A percentile compares a stretch with the other conserved stretches of the same genome.
These are phyloP conservation scores for Cyaniris semiargus DNA, from an alignment of 2,888 invertebrate species.

Conservation along the genomic window DNA sequence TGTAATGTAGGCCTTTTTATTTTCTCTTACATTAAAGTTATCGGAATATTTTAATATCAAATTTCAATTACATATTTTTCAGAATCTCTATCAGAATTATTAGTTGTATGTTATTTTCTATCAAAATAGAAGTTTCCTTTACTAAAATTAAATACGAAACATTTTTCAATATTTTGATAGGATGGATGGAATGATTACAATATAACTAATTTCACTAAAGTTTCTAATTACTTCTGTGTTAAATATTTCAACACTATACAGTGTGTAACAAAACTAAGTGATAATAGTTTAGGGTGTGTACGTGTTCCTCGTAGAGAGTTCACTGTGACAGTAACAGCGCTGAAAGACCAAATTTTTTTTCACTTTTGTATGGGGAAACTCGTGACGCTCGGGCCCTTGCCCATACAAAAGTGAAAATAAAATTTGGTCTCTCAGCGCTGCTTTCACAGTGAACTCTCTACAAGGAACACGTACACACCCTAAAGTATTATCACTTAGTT, in stretches of 20 bases:
- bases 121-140: not conserved
- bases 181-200: not conserved
- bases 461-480: no score
- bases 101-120: not conserved
- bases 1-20: not conserved
- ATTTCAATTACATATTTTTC: not conserved
- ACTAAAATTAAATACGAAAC: constrained; percentile 1
- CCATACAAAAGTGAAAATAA: no score
- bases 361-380: no score
- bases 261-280: no score
- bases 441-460: no score
- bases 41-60: not conserved
- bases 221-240: not conserved
- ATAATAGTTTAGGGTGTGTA: no score
- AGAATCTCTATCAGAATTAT: not conserved
- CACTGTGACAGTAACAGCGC: no score
- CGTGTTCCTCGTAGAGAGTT: no score
- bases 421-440: no score
- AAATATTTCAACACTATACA: not conserved
- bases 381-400: no score
- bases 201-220: not conserved
- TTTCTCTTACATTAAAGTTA: not conserved
- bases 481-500: no score
- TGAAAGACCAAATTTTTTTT: no score
- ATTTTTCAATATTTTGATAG: constrained; percentile 15